Conservation (phyloP, 2,113 vertebrate genomes). For the Dunckerocampus dactyliophorus region DNA sequence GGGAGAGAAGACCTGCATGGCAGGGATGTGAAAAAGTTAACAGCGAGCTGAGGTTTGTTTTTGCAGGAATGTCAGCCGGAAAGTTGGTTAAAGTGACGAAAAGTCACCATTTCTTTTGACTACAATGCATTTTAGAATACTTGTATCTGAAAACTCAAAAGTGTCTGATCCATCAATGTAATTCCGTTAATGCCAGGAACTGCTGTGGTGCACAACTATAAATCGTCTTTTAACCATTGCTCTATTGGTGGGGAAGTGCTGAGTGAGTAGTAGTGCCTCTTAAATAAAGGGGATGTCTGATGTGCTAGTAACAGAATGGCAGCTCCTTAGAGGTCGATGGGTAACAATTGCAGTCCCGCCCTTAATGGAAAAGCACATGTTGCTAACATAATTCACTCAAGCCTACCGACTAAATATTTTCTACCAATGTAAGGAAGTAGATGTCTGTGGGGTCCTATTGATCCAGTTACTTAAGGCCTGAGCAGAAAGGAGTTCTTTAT, state of each 20-base stretch:
- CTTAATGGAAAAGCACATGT: neutral
- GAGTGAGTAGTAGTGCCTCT: neutral
- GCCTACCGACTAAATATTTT: neutral
- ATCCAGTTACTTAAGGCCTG: too few relatives aligned
- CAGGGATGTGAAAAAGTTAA: slow-evolving; percentile 31
- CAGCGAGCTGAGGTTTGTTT: slow-evolving; percentile 30
- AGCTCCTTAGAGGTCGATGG: neutral
- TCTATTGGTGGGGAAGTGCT: neutral
- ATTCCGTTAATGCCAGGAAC: slow-evolving; percentile 3
- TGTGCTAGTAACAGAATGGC: neutral
- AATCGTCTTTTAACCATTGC: slow-evolving; percentile 1
- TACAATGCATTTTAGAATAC: neutral
- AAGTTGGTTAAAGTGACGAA: neutral
- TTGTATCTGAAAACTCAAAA: neutral
- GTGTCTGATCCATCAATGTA: neutral
- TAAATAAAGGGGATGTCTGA: slow-evolving; percentile 1
- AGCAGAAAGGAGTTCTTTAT: too few relatives aligned
- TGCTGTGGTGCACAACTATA: neutral
- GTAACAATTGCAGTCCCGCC: neutral
- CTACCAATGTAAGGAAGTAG: too few relatives aligned
- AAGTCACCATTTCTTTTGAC: neutral
- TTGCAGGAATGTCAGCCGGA: slow-evolving; percentile 36
- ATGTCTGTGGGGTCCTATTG: too few relatives aligned
- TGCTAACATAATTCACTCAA: neutral
- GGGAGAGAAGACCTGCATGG: neutral